Conservation (phyloP, 64 coral and sea anemone genomes). For the Actinia equina region DNA sequence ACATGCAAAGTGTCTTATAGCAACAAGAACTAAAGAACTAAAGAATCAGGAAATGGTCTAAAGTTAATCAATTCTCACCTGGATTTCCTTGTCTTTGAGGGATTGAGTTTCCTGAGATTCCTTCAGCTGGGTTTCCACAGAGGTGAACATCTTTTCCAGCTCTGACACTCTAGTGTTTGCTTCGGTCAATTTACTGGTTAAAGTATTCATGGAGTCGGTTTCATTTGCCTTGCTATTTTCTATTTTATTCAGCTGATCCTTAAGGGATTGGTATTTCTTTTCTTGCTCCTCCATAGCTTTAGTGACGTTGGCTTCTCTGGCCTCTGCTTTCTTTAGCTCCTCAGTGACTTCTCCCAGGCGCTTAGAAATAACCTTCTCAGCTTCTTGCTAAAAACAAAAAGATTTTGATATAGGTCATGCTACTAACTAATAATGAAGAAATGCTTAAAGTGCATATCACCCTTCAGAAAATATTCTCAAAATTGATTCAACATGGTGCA, state of each 20-base stretch:
- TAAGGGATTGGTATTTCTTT: slow-evolving; percentile 30
- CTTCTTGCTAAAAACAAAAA: slow-evolving; percentile 46
- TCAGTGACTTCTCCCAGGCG: slow-evolving; percentile 81
- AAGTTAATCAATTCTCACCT: no score
- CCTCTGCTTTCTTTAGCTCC: slow-evolving; percentile 73
- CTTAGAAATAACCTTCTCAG: slow-evolving; percentile 68
- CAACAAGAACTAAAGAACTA: no score
- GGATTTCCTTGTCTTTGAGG: slow-evolving; percentile 67
- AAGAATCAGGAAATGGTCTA: no score
- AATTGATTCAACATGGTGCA: no score
- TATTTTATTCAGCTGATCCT: slow-evolving; percentile 39
- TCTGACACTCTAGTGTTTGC: slow-evolving; percentile 67
- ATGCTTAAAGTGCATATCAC: no score
- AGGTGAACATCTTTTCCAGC: slow-evolving; percentile 48
- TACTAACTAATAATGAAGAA: no score
- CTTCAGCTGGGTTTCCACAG: slow-evolving; percentile 62
- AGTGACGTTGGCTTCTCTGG: slow-evolving; percentile 50
- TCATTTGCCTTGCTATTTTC: slow-evolving; percentile 27
- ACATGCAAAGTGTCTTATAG: no score
- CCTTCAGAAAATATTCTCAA: no score
- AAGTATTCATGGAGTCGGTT: slow-evolving; percentile 51
- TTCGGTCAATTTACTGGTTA: slow-evolving; percentile 64
- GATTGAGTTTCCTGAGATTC: slow-evolving; percentile 38
- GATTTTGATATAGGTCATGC: neutral
- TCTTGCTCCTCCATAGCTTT: slow-evolving; percentile 52